Evolutionary conservation across 2,113 vertebrate genomes (phyloP).

Genomic region (Spermophilus dauricus): DNA sequence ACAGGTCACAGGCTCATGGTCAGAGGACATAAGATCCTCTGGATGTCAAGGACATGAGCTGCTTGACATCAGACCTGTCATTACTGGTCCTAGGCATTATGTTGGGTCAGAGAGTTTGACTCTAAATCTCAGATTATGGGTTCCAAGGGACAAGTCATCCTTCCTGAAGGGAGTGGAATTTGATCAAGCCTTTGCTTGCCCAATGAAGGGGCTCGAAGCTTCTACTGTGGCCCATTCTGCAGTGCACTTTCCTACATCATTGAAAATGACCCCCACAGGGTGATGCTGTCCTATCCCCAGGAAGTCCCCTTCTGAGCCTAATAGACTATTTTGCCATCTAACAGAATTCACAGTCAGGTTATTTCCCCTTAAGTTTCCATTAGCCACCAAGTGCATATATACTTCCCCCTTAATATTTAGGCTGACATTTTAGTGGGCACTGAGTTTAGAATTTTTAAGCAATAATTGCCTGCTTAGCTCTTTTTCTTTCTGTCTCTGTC

Average conservation of each 20-base stretch:
- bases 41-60: accelerated
- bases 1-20: accelerated
- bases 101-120: accelerated
- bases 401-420: conserved; percentile 60
- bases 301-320: not conserved
- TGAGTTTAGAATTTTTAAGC: conserved; percentile 6
- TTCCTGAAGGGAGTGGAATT: not conserved
- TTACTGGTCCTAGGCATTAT: too few species aligned
- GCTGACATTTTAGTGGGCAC: conserved; percentile 48
- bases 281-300: not conserved
- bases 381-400: not conserved
- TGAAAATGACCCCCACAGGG: not conserved
- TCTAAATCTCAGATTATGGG: accelerated
- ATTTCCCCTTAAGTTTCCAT: not conserved
- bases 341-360: not conserved
- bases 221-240: not conserved
- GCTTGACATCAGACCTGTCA: not conserved
- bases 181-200: accelerated
- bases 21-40: not conserved
- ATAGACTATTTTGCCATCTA: not conserved
- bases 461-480: conserved; percentile 1
- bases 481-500: conserved; percentile 20
- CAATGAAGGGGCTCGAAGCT: accelerated
- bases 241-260: not conserved
- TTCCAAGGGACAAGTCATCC: accelerated